Conservation (phyloP, 2,797 vertebrate genomes). For the Gymnodraco acuticeps region DNA sequence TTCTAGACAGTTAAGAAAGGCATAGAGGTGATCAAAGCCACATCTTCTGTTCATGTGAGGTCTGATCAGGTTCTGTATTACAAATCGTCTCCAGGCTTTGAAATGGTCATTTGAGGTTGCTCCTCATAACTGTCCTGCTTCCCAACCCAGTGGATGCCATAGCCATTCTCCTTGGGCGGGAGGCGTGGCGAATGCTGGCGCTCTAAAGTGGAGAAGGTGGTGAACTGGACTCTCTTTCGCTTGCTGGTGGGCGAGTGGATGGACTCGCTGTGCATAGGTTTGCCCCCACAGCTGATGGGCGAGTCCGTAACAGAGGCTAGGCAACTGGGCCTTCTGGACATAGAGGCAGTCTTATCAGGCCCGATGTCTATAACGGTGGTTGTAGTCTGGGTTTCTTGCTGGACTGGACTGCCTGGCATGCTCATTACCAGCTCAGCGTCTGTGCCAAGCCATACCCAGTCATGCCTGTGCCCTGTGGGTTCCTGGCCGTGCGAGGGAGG, state of each 20-base stretch:
- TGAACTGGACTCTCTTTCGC: conserved; percentile 95
- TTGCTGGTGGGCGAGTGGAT: conserved; percentile 93
- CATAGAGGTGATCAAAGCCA: conserved; percentile 86
- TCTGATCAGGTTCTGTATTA: conserved; percentile 72
- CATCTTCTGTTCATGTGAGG: conserved; percentile 73
- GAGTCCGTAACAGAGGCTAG: conserved; percentile 78
- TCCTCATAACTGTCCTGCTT: conserved; percentile 85
- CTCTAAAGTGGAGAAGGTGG: conserved; percentile 91
- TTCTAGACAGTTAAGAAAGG: conserved; percentile 74
- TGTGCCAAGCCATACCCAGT: conserved; percentile 94
- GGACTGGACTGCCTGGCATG: conserved; percentile 84
- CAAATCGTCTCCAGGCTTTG: conserved; percentile 73
- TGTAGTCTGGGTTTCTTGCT: conserved; percentile 83
- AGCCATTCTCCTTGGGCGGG: conserved; percentile 81
- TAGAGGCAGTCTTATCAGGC: conserved; percentile 86
- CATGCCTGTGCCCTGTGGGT: conserved; percentile 90
- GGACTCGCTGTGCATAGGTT: conserved; percentile 82
- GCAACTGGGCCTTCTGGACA: conserved; percentile 82
- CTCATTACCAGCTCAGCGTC: conserved; percentile 91
- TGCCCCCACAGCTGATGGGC: conserved; percentile 79
- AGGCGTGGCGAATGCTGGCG: conserved; percentile 81
- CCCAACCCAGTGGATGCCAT: conserved; percentile 92
- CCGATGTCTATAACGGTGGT: conserved; percentile 91
- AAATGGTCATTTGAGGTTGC: conserved; percentile 83
- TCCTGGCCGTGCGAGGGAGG: conserved; percentile 88